Percentiles rank a stretch among this genome's conserved stretches.
These are phyloP conservation scores for Bellardia bayeri DNA, from an alignment of 2,888 invertebrate species.

Conservation along the genomic window DNA sequence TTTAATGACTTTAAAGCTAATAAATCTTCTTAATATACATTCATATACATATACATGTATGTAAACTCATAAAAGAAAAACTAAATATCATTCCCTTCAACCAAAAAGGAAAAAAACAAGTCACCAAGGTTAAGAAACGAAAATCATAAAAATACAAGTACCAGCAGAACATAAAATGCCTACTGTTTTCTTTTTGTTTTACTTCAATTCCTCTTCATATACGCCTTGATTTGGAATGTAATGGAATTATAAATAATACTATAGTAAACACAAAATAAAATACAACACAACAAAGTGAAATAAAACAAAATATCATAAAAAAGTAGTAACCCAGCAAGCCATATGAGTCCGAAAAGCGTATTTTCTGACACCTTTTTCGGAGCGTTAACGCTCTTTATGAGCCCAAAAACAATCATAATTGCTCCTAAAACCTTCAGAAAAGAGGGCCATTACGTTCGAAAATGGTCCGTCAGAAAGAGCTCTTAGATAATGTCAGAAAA, in stretches of 20 bases:
- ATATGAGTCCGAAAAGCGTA: too few relatives aligned
- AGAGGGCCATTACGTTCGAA: too few relatives aligned
- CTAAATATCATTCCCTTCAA: constrained; percentile 3
- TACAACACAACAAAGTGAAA: constrained; percentile 31
- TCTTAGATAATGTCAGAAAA: too few relatives aligned
- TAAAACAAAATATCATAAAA: constrained; percentile 10
- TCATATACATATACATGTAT: neutral
- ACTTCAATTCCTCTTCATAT: neutral
- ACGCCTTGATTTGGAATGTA: constrained; percentile 24
- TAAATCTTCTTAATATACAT: constrained; percentile 44
- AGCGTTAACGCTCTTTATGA: too few relatives aligned
- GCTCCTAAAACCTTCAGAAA: too few relatives aligned
- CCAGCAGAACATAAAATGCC: constrained; percentile 1
- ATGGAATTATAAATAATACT: constrained; percentile 43
- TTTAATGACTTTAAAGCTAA: constrained; percentile 48
- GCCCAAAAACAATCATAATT: too few relatives aligned
- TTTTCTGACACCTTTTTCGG: too few relatives aligned
- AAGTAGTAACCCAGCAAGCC: too few relatives aligned
- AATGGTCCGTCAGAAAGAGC: too few relatives aligned
- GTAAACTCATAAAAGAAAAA: neutral
- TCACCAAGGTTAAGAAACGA: neutral
- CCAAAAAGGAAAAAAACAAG: neutral
- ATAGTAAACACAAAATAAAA: constrained; percentile 13
- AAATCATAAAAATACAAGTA: constrained; percentile 13
- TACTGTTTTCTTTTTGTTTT: constrained; percentile 3